Base-by-base conservation (phyloP, 1,140 invertebrate species). In the Luehdorfia chinensis region DNA sequence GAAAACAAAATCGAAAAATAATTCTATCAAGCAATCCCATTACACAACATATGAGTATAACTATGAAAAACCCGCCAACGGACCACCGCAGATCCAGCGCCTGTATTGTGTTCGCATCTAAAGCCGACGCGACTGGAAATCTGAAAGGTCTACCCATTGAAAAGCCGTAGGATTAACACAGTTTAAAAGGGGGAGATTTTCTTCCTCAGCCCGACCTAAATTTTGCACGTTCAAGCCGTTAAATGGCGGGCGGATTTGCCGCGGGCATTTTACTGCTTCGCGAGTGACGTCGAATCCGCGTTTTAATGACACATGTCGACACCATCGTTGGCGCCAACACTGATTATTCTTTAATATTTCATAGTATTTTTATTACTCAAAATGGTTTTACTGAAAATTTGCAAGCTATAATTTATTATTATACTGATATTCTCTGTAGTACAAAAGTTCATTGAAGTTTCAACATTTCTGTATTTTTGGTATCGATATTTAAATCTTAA, bases 101-200 rank as follows among this genome's bases (percentile, higher is more conserved):
- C 19, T 15, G 37, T 51, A 59, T 59, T 59, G 47, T 59, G 47
- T 34, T 18, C 16, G 14, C 23, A 33, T 32, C 37, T 57, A 57
- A 56, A 39, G 46, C 47, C 30, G 16, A 31, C 34, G 33, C 15
- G 39, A 13, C 15, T 43, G 25, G 39, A 27, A 27, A 36, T 46
- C 50, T 53, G 55, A 55, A 59, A 64, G 59, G 62, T 52, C 54
- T 54, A 45, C 43, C 48, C 58, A 66, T 61, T 70, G 56, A 61
- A 64, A 65, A 66, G 55, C 58, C 48, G 48, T 32, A 28, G 58
- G 62, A 63, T 71, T 71, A 68, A 60, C 54, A 49, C 53, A 59
- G 55, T 59, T 67, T 67, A 56, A 62, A 59, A 68, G 55, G 58
- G 53, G 51, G 39, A 61, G 52, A 50, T 52, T 60, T 60, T 51